These are phyloP conservation scores for Agapornis roseicollis DNA, from an alignment of 2,113 vertebrate species.

Conservation along the genomic window DNA sequence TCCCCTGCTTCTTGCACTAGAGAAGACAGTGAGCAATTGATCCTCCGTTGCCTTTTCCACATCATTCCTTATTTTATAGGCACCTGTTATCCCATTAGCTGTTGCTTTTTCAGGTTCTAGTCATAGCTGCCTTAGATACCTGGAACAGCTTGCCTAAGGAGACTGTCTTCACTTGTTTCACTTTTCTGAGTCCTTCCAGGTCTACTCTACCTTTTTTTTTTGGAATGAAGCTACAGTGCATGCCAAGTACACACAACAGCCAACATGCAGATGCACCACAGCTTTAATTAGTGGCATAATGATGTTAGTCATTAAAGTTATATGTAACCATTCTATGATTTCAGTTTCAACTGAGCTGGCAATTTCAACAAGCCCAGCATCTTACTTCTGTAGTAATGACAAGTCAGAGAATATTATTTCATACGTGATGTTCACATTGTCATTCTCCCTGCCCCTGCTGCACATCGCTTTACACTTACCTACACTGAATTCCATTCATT, in stretches of 20 bases:
- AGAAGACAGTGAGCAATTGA: not conserved
- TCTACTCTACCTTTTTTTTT: not conserved
- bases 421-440: not conserved
- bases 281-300: not conserved
- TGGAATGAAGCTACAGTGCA: not conserved
- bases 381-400: not conserved
- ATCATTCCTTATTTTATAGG: not conserved
- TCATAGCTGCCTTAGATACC: not conserved
- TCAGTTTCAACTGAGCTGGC: not conserved
- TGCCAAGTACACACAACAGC: not conserved
- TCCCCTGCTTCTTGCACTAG: not conserved
- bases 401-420: not conserved
- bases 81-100: not conserved
- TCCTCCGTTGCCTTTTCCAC: rapidly evolving
- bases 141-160: too few relatives aligned
- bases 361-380: not conserved
- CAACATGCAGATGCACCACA: not conserved
- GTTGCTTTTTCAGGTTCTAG: not conserved
- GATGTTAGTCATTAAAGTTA: not conserved
- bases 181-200: not conserved
- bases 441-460: not conserved
- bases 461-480: not conserved
- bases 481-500: not conserved
- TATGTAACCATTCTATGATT: not conserved
- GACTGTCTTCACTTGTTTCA: too few relatives aligned